Evolutionary conservation across 2,888 invertebrate genomes (phyloP).

Genomic region (Proisotoma minuta): DNA sequence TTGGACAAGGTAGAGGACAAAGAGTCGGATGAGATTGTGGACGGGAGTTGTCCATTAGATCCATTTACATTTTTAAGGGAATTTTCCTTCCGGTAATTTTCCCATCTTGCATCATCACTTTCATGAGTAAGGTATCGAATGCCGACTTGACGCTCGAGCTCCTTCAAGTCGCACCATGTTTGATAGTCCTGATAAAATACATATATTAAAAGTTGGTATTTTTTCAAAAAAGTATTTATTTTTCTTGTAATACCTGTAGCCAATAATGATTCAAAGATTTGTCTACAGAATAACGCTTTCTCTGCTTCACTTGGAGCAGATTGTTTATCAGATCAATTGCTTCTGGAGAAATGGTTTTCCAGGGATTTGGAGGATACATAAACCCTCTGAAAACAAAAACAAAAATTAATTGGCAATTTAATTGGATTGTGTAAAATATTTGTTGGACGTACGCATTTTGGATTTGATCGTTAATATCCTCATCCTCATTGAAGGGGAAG

Average conservation of each 20-base stretch:
- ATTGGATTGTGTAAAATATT: no score
- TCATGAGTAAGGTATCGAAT: constrained; percentile 72
- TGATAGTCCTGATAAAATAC: constrained; percentile 65
- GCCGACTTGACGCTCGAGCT: constrained; percentile 73
- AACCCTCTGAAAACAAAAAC: no score
- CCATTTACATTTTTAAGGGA: constrained; percentile 41
- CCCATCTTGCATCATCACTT: constrained; percentile 86
- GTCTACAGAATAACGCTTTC: constrained; percentile 92
- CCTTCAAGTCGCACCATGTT: constrained; percentile 90
- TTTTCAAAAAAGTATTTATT: constrained; percentile 25
- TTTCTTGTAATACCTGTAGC: constrained; percentile 95
- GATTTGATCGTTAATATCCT: constrained; percentile 98
- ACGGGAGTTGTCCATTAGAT: constrained; percentile 33
- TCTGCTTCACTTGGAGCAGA: constrained; percentile 91
- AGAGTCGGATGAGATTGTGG: constrained; percentile 37
- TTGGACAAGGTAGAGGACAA: constrained; percentile 41
- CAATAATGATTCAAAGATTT: constrained; percentile 91
- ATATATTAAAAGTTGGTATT: neutral
- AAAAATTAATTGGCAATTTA: no score
- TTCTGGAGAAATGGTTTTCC: constrained; percentile 91
- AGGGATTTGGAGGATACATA: constrained; percentile 98
- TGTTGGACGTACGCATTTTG: no score
- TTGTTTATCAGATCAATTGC: constrained; percentile 98
- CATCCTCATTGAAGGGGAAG: constrained; percentile 99
- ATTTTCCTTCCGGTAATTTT: constrained; percentile 55